phyloP scores from a whole-genome alignment of 2,113 vertebrate genomes.

The Gambusia affinis region DNA sequence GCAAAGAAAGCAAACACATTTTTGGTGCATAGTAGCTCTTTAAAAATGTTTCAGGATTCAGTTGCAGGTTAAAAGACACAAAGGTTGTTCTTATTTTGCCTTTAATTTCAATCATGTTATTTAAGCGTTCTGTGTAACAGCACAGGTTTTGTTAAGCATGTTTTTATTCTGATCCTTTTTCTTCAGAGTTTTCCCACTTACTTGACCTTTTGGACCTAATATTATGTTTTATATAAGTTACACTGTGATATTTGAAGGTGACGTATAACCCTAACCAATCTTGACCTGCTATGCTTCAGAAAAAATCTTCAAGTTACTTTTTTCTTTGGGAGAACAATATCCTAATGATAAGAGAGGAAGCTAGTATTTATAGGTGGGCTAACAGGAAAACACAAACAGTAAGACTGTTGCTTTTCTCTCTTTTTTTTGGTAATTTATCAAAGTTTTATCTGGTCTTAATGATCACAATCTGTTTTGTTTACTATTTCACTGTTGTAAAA shows the following conservation, averaged over 20 bases:
- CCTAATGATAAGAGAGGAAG: constrained; percentile 46
- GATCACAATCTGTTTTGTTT: neutral
- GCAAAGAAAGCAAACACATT: neutral
- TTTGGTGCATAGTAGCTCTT: neutral
- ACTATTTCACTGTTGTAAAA: neutral
- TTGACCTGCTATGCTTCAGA: constrained; percentile 1
- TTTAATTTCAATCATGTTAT: neutral
- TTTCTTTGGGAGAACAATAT: constrained; percentile 1
- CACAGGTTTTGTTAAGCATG: neutral
- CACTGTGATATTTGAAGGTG: constrained; percentile 17
- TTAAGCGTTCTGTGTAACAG: constrained; percentile 2
- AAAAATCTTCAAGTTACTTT: constrained; percentile 10
- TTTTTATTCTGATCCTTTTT: constrained; percentile 5
- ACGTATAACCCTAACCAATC: neutral
- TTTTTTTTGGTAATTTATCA: neutral
- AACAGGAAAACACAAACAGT: constrained; percentile 3
- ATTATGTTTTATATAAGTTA: neutral
- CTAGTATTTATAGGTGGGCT: neutral
- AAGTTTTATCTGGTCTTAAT: neutral
- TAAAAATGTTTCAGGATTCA: neutral
- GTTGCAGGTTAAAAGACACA: neutral
- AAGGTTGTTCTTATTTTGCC: neutral
- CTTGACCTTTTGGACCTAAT: neutral
- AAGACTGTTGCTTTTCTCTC: neutral
- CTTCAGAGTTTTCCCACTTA: neutral